Evolutionary conservation across 2,797 vertebrate genomes (phyloP), one percentile per base, ranked within the genome.

Genomic region (Pangasius mekongensis): DNA sequence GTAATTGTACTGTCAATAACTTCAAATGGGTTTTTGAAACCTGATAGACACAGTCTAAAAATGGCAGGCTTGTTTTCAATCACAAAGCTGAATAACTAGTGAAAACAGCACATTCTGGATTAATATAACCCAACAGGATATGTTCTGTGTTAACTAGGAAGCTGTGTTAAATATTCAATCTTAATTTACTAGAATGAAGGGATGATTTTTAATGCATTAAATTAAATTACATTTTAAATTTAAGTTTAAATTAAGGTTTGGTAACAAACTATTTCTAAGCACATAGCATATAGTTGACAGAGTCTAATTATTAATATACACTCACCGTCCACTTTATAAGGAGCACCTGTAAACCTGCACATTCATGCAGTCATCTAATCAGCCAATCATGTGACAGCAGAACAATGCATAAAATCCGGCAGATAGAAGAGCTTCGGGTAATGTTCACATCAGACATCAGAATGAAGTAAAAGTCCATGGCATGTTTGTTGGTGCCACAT

Each of bases 1-100:
- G 39, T 88, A 86, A 90, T 87, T 67, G 84, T 76, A 87, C 14
- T 81, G 83, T 85, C 73, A 67, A 27, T 89, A 89, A 85, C 60
- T 88, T 85, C 49, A 90, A 89, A 91, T 89, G 62, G 88, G 81
- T 60, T 85, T 20, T 74, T 54, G 30, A 84, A 64, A 87, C 71
- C 76, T 84, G 69, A 90, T 73, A 52, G 47, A 33, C 73, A 77
- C 11, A 27, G 30, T 66, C 20, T 78, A 47, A 78, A 86, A 66
- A 78, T 78, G 33, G 7, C 36, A 30, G 9, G 56, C 22, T 54
- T 33, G 18, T 33, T 54, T n/a, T 83, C 58, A 83, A 14, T 60
- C 56, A 64, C 43, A 86, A 24, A 33, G 16, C 82, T 67, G 49
- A 49, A 33, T 54, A 84, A 36, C 49, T 22, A 36, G 27, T 24